Percentiles rank a stretch among this genome's conserved stretches.
These are phyloP conservation scores for Pholis gunnellus DNA, from an alignment of 2,113 vertebrate species.

Conservation along the genomic window DNA sequence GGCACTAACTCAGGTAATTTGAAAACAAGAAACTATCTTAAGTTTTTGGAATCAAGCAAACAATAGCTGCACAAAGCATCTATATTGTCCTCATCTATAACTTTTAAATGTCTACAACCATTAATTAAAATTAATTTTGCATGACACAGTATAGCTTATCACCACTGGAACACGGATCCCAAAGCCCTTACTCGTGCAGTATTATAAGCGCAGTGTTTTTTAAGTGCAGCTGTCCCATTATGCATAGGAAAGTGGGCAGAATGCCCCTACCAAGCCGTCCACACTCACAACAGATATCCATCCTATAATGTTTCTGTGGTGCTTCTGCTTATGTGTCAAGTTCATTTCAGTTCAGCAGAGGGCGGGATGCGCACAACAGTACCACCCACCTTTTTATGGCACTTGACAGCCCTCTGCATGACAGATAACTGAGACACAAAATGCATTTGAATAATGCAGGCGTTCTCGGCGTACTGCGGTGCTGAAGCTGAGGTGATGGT, in stretches of 20 bases:
- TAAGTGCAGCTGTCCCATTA: slow-evolving; percentile 48
- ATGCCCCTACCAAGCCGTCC: slow-evolving; percentile 44
- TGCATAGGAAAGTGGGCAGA: slow-evolving; percentile 45
- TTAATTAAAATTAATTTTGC: slow-evolving; percentile 41
- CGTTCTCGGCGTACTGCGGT: slow-evolving; percentile 19
- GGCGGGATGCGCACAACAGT: slow-evolving; percentile 50
- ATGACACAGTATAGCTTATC: slow-evolving; percentile 18
- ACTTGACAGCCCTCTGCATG: slow-evolving; percentile 73
- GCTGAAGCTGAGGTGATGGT: slow-evolving; percentile 36
- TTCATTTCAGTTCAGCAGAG: slow-evolving; percentile 72
- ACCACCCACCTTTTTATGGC: slow-evolving; percentile 77
- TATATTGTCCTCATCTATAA: slow-evolving; percentile 9
- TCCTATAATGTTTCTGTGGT: slow-evolving; percentile 49
- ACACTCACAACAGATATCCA: slow-evolving; percentile 59
- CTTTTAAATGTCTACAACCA: not conserved
- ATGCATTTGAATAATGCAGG: slow-evolving; percentile 80
- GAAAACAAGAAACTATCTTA: slow-evolving; percentile 6
- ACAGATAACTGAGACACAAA: slow-evolving; percentile 80
- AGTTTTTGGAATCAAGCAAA: slow-evolving; percentile 8
- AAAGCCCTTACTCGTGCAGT: slow-evolving; percentile 48
- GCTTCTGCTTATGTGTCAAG: slow-evolving; percentile 67
- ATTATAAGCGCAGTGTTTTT: slow-evolving; percentile 22
- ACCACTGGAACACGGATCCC: slow-evolving; percentile 5
- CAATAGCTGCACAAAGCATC: slow-evolving; percentile 7
- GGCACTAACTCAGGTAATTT: slow-evolving; percentile 30